These are phyloP conservation scores for Trididemnum clinides DNA, from an alignment of 23 tunicate genomes.

Conservation along the genomic window DNA sequence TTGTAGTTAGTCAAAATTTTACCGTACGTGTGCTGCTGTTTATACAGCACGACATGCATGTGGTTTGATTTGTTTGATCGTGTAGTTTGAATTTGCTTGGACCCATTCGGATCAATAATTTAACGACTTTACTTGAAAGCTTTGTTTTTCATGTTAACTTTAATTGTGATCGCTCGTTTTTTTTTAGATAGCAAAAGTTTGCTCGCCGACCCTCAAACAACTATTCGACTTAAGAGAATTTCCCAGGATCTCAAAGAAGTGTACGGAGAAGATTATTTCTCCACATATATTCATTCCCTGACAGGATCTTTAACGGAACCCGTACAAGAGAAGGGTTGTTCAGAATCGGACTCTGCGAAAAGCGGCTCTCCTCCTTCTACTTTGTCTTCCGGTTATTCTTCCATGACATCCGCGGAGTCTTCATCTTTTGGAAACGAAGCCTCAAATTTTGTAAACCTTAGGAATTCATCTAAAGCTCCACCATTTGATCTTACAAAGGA, in stretches of 20 bases:
- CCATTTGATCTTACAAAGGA: not conserved
- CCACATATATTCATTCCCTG: constrained; percentile 61
- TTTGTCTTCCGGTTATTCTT: constrained; percentile 63
- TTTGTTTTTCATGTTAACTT: no score
- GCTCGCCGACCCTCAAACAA: constrained; percentile 39
- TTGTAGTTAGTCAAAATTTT: no score
- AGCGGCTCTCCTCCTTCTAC: constrained; percentile 13
- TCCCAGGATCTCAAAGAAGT: constrained; percentile 61
- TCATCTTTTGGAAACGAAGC: not conserved
- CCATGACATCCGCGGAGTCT: constrained; percentile 28
- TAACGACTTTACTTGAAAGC: no score
- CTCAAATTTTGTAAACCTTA: not conserved
- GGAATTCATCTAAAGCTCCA: not conserved
- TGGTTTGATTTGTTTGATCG: no score
- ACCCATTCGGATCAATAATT: no score
- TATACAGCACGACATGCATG: no score
- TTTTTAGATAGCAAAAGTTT: constrained; percentile 38
- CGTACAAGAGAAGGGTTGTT: not conserved
- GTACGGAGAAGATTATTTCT: constrained; percentile 89
- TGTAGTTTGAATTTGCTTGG: no score
- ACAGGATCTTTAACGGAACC: not conserved
- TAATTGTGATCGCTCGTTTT: no score
- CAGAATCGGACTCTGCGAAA: not conserved
- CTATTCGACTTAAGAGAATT: constrained; percentile 48
- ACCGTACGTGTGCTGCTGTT: no score